phyloP scores from a whole-genome alignment of 1,140 invertebrate genomes.

The Papilio glaucus region DNA sequence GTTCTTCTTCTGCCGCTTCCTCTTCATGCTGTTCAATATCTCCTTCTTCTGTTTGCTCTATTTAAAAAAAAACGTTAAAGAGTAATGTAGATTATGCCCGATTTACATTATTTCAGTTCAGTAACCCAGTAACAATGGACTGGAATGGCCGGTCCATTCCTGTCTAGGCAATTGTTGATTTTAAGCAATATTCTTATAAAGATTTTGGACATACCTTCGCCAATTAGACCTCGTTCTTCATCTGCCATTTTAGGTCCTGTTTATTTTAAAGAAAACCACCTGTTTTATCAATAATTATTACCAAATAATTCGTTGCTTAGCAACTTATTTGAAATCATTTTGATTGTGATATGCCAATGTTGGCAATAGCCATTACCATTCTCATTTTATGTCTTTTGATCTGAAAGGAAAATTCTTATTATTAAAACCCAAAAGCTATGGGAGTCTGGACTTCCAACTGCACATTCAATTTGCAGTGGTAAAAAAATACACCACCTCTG shows the following conservation, averaged over 20 bases:
- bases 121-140: no score
- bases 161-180: neutral
- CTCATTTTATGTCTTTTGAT: no score
- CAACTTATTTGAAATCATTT: neutral
- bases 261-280: neutral
- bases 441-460: no score
- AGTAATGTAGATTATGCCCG: no score
- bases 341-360: no score
- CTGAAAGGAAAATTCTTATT: no score
- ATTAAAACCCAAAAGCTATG: no score
- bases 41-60: slow-evolving; percentile 48
- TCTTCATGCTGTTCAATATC: slow-evolving; percentile 46
- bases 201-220: slow-evolving; percentile 35
- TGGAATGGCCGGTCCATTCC: no score
- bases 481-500: no score
- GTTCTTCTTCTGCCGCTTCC: slow-evolving; percentile 55
- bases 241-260: slow-evolving; percentile 11
- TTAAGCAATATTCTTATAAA: neutral
- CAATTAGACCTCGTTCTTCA: slow-evolving; percentile 33
- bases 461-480: no score
- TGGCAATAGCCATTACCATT: no score
- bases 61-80: slow-evolving; percentile 3
- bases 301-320: slow-evolving; percentile 16
- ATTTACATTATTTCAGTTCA: no score
- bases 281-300: neutral